Evolutionary conservation across 2,797 vertebrate species (phyloP).

Genomic region (Orientallactaga sibirica): DNA sequence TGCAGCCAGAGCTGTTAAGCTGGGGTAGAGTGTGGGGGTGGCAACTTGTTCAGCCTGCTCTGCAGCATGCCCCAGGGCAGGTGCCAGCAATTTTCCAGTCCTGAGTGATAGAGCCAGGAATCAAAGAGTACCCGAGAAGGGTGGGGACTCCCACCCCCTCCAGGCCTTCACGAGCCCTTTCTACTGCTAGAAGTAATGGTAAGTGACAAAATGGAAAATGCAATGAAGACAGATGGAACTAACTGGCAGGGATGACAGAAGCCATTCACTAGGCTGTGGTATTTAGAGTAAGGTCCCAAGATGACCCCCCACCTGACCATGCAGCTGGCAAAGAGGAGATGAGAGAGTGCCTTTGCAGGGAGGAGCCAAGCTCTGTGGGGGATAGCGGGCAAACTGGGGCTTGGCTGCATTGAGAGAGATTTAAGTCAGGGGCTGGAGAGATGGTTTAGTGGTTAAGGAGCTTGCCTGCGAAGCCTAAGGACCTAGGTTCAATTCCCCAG

Average conservation of each 20-base stretch:
- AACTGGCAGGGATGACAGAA: slow-evolving; percentile 54
- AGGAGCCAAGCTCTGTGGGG: not conserved
- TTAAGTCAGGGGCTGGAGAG: not conserved
- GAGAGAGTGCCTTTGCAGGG: not conserved
- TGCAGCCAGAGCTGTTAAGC: slow-evolving; percentile 56
- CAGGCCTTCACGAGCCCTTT: not conserved
- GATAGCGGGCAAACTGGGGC: not conserved
- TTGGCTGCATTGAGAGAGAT: not conserved
- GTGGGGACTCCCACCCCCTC: not conserved
- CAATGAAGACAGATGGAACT: slow-evolving; percentile 78
- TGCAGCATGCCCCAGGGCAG: slow-evolving; percentile 33
- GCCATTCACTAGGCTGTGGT: slow-evolving; percentile 60
- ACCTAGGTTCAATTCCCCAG: no score
- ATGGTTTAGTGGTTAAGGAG: no score
- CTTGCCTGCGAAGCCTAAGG: no score
- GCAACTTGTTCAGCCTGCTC: slow-evolving; percentile 38
- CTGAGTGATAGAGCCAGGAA: slow-evolving; percentile 51
- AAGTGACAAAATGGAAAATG: slow-evolving; percentile 75
- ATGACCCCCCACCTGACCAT: slow-evolving; percentile 15
- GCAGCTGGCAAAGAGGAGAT: not conserved
- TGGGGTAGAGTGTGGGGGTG: slow-evolving; percentile 34
- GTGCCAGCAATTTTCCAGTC: slow-evolving; percentile 64
- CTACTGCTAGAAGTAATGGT: slow-evolving; percentile 53
- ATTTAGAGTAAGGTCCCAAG: slow-evolving; percentile 65
- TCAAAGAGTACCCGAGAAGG: not conserved